These are phyloP conservation scores for Strix aluco DNA, from an alignment of 2,113 vertebrate species.

Conservation along the genomic window DNA sequence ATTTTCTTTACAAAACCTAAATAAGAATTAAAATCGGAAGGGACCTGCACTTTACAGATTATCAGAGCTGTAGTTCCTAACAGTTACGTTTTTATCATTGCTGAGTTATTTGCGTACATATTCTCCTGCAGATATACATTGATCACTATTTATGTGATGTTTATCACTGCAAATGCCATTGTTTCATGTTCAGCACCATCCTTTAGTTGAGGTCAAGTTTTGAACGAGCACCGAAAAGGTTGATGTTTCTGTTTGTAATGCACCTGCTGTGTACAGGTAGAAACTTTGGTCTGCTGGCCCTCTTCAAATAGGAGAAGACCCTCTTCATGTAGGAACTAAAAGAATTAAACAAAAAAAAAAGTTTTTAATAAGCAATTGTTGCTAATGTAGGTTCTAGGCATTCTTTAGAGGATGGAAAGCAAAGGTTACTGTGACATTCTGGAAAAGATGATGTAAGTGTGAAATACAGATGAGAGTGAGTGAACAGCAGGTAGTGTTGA, in stretches of 20 bases:
- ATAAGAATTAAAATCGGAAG: background rate
- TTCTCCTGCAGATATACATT: background rate
- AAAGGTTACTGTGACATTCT: background rate
- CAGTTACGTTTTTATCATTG: background rate
- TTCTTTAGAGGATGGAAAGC: background rate
- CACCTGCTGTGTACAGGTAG: background rate
- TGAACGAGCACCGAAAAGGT: fast-evolving
- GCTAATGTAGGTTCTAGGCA: background rate
- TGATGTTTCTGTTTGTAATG: background rate
- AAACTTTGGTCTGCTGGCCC: background rate
- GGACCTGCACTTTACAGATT: background rate
- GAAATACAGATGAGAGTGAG: background rate
- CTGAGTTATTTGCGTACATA: background rate
- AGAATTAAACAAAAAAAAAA: background rate
- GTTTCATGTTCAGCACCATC: background rate
- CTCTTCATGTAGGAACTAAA: background rate
- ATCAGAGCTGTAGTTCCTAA: background rate
- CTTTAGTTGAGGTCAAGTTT: background rate
- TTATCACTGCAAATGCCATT: background rate
- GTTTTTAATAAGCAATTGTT: background rate
- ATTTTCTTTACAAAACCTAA: background rate
- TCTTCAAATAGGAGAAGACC: background rate
- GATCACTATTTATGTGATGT: background rate
- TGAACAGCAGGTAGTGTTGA: background rate
- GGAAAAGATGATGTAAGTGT: background rate